A percentile compares a stretch with the other conserved stretches of the same genome.
Evolutionary conservation across 1,140 invertebrate species (phyloP).

Genomic region (Lasaia peninsularis): DNA sequence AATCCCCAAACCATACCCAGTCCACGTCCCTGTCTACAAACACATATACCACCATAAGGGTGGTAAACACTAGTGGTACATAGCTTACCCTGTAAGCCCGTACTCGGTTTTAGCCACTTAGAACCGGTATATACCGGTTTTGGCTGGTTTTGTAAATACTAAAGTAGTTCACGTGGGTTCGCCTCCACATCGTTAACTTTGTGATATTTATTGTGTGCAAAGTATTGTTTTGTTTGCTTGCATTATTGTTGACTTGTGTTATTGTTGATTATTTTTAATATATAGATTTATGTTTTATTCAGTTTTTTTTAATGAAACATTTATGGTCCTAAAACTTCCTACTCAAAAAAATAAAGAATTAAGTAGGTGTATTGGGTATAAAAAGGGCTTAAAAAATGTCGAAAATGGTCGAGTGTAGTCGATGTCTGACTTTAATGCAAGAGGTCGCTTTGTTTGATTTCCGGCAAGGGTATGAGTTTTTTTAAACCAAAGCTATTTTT

Average conservation of each 20-base stretch:
- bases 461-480: no score
- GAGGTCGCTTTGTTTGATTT: no score
- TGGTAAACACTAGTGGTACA: constrained; percentile 67
- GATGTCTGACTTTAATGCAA: no score
- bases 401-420: no score
- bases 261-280: constrained; percentile 53
- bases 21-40: constrained; percentile 89
- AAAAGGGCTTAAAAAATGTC: no score
- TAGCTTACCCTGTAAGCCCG: constrained; percentile 49
- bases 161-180: constrained; percentile 44
- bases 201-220: constrained; percentile 75
- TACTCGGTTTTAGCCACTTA: constrained; percentile 14
- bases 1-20: constrained; percentile 87
- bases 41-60: constrained; percentile 86
- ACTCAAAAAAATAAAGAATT: no score
- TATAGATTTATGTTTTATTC: constrained; percentile 18
- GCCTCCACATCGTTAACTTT: constrained; percentile 48
- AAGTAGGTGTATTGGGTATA: no score
- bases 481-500: no score
- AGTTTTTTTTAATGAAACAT: constrained; percentile 20
- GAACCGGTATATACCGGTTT: constrained; percentile 24
- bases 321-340: no score
- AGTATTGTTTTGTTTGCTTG: constrained; percentile 55
- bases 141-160: constrained; percentile 20
- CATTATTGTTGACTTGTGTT: constrained; percentile 71